Conservation (phyloP, 1,140 invertebrate genomes). For the Homarus americanus region DNA sequence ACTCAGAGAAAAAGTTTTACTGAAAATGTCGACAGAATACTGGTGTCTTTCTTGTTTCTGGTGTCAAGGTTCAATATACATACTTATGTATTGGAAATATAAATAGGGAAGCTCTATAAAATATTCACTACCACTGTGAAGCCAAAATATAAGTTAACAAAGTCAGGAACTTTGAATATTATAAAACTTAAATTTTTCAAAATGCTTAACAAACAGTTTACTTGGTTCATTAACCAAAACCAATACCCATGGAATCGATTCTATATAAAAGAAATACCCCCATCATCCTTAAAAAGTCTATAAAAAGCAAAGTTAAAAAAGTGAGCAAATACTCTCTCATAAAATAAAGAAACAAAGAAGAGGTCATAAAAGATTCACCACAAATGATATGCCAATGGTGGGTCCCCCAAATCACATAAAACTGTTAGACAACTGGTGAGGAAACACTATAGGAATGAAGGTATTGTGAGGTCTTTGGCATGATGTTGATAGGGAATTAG, state of each 20-base stretch:
- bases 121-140: background rate
- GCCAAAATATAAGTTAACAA: background rate
- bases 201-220: background rate
- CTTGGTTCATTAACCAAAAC: background rate
- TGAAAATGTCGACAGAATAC: background rate
- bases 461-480: constrained; percentile 69
- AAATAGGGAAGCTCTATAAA: background rate
- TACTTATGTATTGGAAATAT: background rate
- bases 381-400: constrained; percentile 61
- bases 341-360: constrained; percentile 51
- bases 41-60: background rate
- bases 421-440: constrained; percentile 62
- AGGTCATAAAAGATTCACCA: constrained; percentile 18
- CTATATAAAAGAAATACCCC: constrained; percentile 25
- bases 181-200: background rate
- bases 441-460: constrained; percentile 66
- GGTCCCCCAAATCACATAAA: constrained; percentile 59
- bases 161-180: constrained; percentile 4
- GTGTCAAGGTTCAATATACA: background rate
- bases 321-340: constrained; percentile 53
- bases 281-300: constrained; percentile 16
- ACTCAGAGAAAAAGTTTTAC: background rate
- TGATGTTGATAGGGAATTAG: constrained; percentile 64
- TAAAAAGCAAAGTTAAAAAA: constrained; percentile 50
- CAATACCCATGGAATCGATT: constrained; percentile 31